These are phyloP conservation scores for Athene noctua DNA, from an alignment of 2,113 vertebrate species.

Conservation along the genomic window DNA sequence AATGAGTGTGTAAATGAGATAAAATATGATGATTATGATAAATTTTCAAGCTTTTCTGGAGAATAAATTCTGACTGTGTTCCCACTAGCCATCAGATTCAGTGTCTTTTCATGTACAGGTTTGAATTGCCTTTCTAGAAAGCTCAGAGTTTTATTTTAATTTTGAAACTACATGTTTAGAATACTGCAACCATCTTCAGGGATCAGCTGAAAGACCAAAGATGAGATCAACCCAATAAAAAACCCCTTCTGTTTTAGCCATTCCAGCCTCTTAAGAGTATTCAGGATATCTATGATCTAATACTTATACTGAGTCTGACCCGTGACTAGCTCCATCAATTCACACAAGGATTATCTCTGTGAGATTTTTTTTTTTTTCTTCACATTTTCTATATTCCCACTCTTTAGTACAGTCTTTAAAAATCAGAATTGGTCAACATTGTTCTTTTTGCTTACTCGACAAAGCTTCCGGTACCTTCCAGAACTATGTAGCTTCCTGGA, in stretches of 20 bases:
- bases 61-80: neutral
- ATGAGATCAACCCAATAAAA: neutral
- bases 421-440: neutral
- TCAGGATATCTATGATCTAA: neutral
- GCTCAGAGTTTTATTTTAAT: neutral
- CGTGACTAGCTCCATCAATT: neutral
- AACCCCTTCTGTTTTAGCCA: neutral
- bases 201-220: neutral
- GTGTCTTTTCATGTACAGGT: neutral
- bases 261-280: neutral
- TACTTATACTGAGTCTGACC: neutral
- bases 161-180: neutral
- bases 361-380: fast-evolving
- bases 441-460: neutral
- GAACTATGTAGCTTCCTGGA: neutral
- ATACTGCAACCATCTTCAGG: neutral
- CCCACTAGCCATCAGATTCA: neutral
- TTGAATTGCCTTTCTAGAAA: neutral
- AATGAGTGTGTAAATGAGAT: neutral
- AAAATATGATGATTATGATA: neutral
- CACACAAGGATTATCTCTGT: neutral
- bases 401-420: neutral
- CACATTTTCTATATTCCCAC: neutral
- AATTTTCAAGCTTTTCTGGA: fast-evolving
- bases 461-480: neutral